Base-by-base conservation (phyloP, 1,140 invertebrate genomes). In the Drosophila kurseongensis region DNA sequence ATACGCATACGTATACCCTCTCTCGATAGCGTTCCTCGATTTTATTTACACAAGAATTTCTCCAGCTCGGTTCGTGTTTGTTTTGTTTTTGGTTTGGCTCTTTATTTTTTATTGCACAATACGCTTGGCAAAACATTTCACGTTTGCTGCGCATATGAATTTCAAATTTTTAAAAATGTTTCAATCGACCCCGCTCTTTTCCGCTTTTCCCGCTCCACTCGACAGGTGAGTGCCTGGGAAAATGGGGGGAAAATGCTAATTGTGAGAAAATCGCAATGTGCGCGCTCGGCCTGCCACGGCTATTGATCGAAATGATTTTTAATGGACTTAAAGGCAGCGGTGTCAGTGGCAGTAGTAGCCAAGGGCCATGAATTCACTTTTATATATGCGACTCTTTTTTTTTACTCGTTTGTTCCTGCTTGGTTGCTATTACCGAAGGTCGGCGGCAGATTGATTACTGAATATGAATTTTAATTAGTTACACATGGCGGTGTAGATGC, bases 131-230 rank as follows among this genome's bases (percentile, higher is more conserved):
- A 89, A 89, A 80, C 84, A 89, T 89, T 89, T 89, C 84, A 89
- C 84, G 84, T 89, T 89, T 89, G 84, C 76, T 90, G 84, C 84
- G 85, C 77, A 89, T 89, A 89, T 89, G 84, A 89, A 89, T 89
- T 89, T 89, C 84, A 89, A 89, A 89, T 89, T 89, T 89, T 89
- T 89, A 79, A 86, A 86, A 86, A 86, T 86, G 83, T 88, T 86
- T 88, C 83, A 86, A 86, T 86, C 84, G 62, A 44, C 72, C 54
- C 66, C 75, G 65, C 41, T 62, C 3, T 4, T 27, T 13, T n/a
- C 12, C 18, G 7, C 16, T 16, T 14, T 5, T 35, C 45, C 18
- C 29, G 2, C 48, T 4, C 10, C 5, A 6, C 14, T 14, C 38
- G 63, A 18, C 67, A 48, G 71, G 51, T 63, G 23, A 52, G 14